These are phyloP conservation scores for Cephus pulcher DNA, from an alignment of 2,888 invertebrate species.

Conservation along the genomic window DNA sequence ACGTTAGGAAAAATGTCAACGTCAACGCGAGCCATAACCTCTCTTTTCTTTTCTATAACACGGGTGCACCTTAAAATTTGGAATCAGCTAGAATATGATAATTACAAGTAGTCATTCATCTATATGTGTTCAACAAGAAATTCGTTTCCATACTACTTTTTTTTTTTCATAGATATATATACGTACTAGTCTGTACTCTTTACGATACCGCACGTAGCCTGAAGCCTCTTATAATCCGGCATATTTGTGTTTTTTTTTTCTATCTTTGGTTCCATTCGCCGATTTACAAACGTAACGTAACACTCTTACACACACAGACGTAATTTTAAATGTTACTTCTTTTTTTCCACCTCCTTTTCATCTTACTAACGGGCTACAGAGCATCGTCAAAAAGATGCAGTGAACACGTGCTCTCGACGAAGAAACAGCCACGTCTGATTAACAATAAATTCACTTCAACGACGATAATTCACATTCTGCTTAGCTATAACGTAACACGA, in stretches of 20 bases:
- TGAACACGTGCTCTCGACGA: constrained; percentile 24
- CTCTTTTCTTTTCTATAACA: constrained; percentile 34
- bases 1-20: constrained; percentile 10
- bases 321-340: too few relatives aligned
- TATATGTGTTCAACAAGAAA: constrained; percentile 51
- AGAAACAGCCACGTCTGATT: constrained; percentile 45
- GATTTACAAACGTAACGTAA: too few relatives aligned
- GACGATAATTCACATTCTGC: constrained; percentile 48
- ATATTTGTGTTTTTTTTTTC: too few relatives aligned
- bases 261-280: too few relatives aligned
- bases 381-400: constrained; percentile 4
- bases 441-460: constrained; percentile 53
- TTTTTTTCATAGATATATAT: too few relatives aligned
- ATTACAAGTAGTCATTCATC: constrained; percentile 32
- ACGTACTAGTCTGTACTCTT: too few relatives aligned
- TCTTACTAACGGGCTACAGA: too few relatives aligned
- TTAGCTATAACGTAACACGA: constrained; percentile 56
- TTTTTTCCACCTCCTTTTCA: constrained; percentile 14
- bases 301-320: too few relatives aligned
- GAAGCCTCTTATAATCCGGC: too few relatives aligned
- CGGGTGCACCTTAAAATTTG: constrained; percentile 39
- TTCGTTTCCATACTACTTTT: constrained; percentile 32
- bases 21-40: not conserved
- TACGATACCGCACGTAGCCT: too few relatives aligned
- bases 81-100: constrained; percentile 36